Base-by-base conservation (phyloP, 2,113 vertebrate genomes). In the Gavia stellata region DNA sequence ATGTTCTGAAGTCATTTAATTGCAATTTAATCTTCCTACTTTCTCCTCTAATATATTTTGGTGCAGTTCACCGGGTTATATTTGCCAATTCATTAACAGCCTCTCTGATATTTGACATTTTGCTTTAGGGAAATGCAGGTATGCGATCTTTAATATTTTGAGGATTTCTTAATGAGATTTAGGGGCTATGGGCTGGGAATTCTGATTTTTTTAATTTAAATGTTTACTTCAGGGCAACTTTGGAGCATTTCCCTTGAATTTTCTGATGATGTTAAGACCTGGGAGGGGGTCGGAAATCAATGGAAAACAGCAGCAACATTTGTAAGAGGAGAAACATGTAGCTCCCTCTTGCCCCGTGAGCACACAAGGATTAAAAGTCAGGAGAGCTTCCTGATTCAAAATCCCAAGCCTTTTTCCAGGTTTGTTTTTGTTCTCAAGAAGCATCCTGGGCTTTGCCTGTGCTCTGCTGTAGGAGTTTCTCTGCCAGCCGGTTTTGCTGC, bases 81-180 rank as follows among this genome's bases (percentile, higher is more conserved):
- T 92, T 83, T 92, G 94, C 94, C 86, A 92, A 92, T 92, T 95
- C 86, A 95, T 96, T 92, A 90, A 42, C 59, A 92, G 68, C 59
- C 78, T 87, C 59, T 62, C 81, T 84, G 88, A 71, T 90, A 73
- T 84, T 81, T 95, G 86, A 92, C 91, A 92, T 95, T 92, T 92
- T 0, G 59, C 94, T 96, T 77, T 81, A 81, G 95, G 95, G 93
- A 91, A 68, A 80, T 24, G 53, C 81, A 95, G 88, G 93, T 90
- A 67, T 49, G 42, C 1, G 13, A 79, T 86, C 81, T 90, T 87
- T 81, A 75, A 85, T 94, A 81, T 90, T 95, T 63, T 53, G 73
- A 94, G 86, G 58, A 45, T 81, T 87, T 84, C 53, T 92, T 87
- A 94, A 95, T 95, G 74, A 87, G 81, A 87, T 90, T 93, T 81